Conservation (phyloP, 2,113 vertebrate species). For the Onychostruthus taczanowskii region DNA sequence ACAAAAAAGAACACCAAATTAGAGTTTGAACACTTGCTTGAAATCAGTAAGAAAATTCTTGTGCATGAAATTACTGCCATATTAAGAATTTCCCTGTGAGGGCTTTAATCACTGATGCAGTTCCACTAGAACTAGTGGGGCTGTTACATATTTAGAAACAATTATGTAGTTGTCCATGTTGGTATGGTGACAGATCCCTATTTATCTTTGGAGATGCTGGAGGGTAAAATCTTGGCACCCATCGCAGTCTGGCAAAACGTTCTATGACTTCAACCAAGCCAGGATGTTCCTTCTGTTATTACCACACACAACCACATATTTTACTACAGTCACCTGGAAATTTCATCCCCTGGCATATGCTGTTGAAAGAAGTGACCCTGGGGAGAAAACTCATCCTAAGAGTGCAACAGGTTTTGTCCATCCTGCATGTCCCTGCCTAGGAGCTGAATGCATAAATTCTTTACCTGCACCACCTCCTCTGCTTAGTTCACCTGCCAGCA, state of each 20-base stretch:
- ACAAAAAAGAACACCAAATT: neutral
- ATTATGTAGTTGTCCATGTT: neutral
- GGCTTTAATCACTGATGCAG: neutral
- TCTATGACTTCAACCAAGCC: neutral
- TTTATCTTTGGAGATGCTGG: neutral
- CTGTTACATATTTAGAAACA: neutral
- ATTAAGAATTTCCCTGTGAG: neutral
- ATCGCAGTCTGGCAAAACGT: neutral
- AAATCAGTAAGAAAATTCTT: constrained; percentile 6
- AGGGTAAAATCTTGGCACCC: neutral
- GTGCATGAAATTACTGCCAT: neutral
- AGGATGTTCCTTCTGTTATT: neutral
- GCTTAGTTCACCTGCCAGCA: neutral
- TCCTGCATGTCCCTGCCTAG: rapidly evolving
- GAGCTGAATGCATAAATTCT: neutral
- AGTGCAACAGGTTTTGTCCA: neutral
- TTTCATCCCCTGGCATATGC: neutral
- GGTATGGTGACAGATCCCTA: neutral
- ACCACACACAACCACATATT: neutral
- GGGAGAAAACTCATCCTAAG: neutral
- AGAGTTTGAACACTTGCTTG: neutral
- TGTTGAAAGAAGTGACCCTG: neutral
- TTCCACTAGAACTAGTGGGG: neutral
- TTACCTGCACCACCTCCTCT: neutral
- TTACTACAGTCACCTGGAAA: neutral